Percentiles rank a stretch among this genome's conserved stretches.
These are phyloP conservation scores for Lepidocyrtoides sp. DNA, from an alignment of 2,888 invertebrate species.

Conservation along the genomic window DNA sequence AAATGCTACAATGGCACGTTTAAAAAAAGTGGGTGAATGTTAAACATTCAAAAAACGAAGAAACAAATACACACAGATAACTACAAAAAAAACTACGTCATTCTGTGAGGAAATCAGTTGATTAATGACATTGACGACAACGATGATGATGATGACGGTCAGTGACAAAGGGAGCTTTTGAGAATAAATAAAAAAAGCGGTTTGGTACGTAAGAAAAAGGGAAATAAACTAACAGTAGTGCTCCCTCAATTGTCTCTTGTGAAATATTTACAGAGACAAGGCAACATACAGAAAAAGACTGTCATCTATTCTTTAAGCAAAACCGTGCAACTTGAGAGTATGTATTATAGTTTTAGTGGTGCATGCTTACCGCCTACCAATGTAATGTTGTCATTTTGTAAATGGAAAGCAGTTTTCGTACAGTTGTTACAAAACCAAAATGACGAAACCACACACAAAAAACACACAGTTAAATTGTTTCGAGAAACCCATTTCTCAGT, in stretches of 20 bases:
- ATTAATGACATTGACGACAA: background rate
- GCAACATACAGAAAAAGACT: conserved; percentile 1
- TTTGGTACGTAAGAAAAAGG: background rate
- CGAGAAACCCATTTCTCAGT: conserved; percentile 21
- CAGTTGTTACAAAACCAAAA: background rate
- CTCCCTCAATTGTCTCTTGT: conserved; percentile 40
- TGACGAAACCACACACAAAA: background rate
- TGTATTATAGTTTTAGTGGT: too few relatives aligned
- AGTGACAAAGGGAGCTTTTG: conserved; percentile 1
- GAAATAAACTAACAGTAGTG: background rate
- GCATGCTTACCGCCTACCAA: too few relatives aligned
- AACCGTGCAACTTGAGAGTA: background rate
- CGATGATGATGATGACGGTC: conserved; percentile 10
- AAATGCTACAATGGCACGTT: background rate
- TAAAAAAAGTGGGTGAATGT: background rate
- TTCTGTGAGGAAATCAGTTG: background rate
- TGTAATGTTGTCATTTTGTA: background rate
- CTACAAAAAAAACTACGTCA: background rate
- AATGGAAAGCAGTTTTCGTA: background rate
- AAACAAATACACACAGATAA: background rate
- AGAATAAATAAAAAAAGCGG: background rate
- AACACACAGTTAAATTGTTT: conserved; percentile 18
- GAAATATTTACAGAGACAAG: conserved; percentile 47
- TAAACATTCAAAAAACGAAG: background rate
- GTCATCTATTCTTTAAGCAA: too few relatives aligned